Conservation (phyloP, 2,113 vertebrate genomes). For the Cygnus atratus region DNA sequence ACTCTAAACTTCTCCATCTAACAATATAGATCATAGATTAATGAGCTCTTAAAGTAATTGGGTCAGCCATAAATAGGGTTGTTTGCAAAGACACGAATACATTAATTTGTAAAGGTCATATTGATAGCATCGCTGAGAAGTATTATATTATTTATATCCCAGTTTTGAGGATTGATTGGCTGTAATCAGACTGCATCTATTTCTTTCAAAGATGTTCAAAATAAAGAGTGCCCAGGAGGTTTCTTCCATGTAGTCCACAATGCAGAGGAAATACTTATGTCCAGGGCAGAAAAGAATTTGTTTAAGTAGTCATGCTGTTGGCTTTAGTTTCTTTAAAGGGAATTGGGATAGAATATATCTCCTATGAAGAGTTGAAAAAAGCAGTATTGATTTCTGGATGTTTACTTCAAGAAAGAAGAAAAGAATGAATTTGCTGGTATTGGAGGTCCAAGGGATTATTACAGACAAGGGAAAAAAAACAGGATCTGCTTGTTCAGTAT, state of each 20-base stretch:
- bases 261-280: not conserved
- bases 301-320: not conserved
- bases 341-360: not conserved
- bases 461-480: not conserved
- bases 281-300: not conserved
- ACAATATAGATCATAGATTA: conserved; percentile 25
- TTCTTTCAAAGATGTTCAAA: not conserved
- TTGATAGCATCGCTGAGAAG: not conserved
- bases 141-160: not conserved
- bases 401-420: not conserved
- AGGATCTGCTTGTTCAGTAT: not conserved
- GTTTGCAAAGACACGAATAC: conserved; percentile 5
- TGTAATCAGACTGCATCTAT: not conserved
- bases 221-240: not conserved
- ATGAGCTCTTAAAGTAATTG: conserved; percentile 38
- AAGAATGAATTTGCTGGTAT: not conserved
- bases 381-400: not conserved
- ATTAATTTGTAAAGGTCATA: conserved; percentile 17
- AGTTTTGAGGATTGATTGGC: not conserved
- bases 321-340: not conserved
- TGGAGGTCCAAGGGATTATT: not conserved
- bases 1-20: not conserved
- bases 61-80: conserved; percentile 34
- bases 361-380: not conserved
- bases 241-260: not conserved